Evolutionary conservation across 30 jellyfish, hydroid and myxozoan species (phyloP), one percentile per base, ranked within the genome.

Genomic region (Chrysaora quinquecirrha): DNA sequence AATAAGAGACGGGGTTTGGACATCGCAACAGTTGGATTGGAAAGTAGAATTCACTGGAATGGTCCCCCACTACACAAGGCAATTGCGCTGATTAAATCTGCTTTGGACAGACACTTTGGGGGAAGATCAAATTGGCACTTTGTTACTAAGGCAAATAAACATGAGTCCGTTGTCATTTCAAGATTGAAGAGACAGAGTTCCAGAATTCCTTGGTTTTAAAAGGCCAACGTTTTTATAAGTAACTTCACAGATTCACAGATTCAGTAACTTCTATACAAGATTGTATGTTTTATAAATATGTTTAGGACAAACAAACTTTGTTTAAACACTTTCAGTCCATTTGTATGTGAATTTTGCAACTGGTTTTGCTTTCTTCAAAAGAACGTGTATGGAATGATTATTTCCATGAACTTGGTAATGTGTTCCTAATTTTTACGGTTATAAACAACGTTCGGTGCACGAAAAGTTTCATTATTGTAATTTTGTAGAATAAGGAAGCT

Each of bases 51-150:
- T 75, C 87, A 75, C 76, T 75, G 87, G 76, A 75, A 75, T 75
- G 87, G 87, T 56, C 87, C 76, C 64, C 87, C 87, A 31, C 76
- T 75, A 32, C 64, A 54, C 25, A 58, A 1, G 4, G 82, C 92
- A 20, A 14, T 2, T 54, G 85, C 72, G 10, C 10, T 69, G 79
- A 0, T 82, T 34, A 80, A 82, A 34, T 82, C 87, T 52, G 93
- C 86, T 52, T 58, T 71, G 35, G 85, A 71, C 80, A 16, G 83
- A 48, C 83, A 80, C 56, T 67, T 80, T 22, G 83, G 76, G 27
- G 90, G 90, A 31, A 52, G 76, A 80, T 38, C 31, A 56, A 80
- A 80, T 43, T 80, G 90, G 90, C 83, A 64, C 52, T 80, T 80
- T 52, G 56, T 47, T 38, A 65, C 90, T 0, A 46, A 49, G 73